Evolutionary conservation across 2,113 vertebrate species (phyloP), one percentile per base, ranked within the genome.

Genomic region (Hippocampus comes): DNA sequence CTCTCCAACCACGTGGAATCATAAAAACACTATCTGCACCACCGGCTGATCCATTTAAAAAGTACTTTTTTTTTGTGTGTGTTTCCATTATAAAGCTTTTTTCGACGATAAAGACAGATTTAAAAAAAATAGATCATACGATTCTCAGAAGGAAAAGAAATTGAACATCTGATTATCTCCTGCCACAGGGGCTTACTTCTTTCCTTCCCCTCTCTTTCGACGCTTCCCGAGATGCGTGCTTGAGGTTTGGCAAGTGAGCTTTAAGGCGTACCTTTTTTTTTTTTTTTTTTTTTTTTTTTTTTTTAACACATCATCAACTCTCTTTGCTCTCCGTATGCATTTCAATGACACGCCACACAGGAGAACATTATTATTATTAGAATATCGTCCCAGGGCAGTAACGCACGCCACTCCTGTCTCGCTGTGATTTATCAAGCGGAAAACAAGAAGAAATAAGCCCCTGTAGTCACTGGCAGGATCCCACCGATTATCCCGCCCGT

Each of bases 41-140:
- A 91, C 85, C 87, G 86, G 81, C 88, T 87, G 84, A 85, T 89
- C 91, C 88, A 90, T 91, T 93, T 90, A 92, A 93, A 93, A 93
- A 93, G 90, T 91, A 84, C 77, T 86, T 78, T 84, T 87, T 23
- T n/a, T n/a, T n/a, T 46, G 14, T n/a, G 6, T 79, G 23, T 27
- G 64, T 89, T 86, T 87, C 84, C 83, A 38, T 91, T 93, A 94
- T 92, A 94, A 93, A 93, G 91, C 93, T 93, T 91, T 91, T 30
- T 60, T 25, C 5, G 81, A 89, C 89, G 59, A 90, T 91, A 91
- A 92, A 91, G 91, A 93, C 90, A 84, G 88, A 60, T 60, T 88
- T 89, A 91, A 92, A 93, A 93, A 93, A 94, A 88, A 92, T 92
- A 93, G 91, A 93, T 92, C 88, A 90, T 93, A 93, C 91, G 89